These are phyloP conservation scores for Pteruthius melanotis DNA, from an alignment of 2,113 vertebrate species.

Conservation along the genomic window DNA sequence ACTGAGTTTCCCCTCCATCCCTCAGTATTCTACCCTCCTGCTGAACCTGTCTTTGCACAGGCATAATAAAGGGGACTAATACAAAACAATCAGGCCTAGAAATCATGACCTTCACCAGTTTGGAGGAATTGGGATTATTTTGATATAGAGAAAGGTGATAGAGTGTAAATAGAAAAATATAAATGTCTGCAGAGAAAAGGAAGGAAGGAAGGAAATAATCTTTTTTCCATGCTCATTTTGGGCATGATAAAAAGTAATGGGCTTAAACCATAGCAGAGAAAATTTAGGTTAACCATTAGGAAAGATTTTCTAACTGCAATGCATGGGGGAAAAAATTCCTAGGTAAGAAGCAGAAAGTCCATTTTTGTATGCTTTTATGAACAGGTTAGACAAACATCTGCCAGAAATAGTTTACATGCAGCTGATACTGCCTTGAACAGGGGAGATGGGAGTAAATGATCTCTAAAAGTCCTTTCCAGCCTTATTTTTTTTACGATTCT, in stretches of 20 bases:
- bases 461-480: constrained; percentile 62
- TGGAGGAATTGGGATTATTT: constrained; percentile 18
- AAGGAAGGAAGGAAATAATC: constrained; percentile 32
- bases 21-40: background rate
- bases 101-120: background rate
- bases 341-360: background rate
- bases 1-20: background rate
- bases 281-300: background rate
- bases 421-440: constrained; percentile 5
- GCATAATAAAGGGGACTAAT: background rate
- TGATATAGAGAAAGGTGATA: background rate
- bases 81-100: background rate
- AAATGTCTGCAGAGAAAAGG: background rate
- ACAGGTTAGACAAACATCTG: constrained; percentile 53
- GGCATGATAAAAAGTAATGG: background rate
- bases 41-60: background rate
- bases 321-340: background rate
- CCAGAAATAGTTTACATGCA: constrained; percentile 55
- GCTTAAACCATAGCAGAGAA: background rate
- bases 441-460: constrained; percentile 47
- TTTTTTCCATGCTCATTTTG: constrained; percentile 14
- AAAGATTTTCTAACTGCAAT: background rate
- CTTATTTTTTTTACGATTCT: constrained; percentile 45
- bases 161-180: constrained; percentile 6
- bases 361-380: background rate